Evolutionary conservation across 1,140 invertebrate species (phyloP).

Genomic region (Nasonia giraulti): DNA sequence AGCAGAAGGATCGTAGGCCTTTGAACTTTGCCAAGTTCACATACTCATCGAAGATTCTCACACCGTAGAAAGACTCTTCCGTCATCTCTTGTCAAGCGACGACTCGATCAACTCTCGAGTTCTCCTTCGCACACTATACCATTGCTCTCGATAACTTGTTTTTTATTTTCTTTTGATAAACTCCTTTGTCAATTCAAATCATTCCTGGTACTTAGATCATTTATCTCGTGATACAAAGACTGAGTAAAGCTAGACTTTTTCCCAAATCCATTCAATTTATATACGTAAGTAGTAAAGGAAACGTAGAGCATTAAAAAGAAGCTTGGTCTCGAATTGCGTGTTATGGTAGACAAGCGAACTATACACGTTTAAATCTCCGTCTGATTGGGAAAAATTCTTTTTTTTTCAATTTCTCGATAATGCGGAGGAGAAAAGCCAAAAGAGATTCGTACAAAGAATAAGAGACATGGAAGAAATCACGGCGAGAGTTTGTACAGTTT

Average conservation of each 20-base stretch:
- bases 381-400: not conserved
- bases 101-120: constrained; percentile 15
- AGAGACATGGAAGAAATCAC: constrained; percentile 50
- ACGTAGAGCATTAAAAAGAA: constrained; percentile 16
- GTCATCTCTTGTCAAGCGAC: constrained; percentile 40
- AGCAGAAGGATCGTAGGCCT: constrained; percentile 46
- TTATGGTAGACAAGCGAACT: constrained; percentile 1
- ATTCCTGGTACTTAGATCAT: constrained; percentile 47
- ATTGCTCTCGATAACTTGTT: constrained; percentile 2
- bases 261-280: constrained; percentile 33
- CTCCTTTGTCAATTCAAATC: constrained; percentile 26
- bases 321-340: not conserved
- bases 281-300: constrained; percentile 32
- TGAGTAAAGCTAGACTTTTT: constrained; percentile 35
- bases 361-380: not conserved
- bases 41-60: constrained; percentile 47
- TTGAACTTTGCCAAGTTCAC: constrained; percentile 56
- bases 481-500: constrained; percentile 62
- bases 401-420: not conserved
- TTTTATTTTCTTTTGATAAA: not conserved
- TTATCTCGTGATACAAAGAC: constrained; percentile 46
- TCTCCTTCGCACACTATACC: constrained; percentile 40
- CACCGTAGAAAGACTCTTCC: constrained; percentile 23
- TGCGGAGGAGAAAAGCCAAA: constrained; percentile 45
- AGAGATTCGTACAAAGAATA: constrained; percentile 39